phyloP scores from a whole-genome alignment of 2,888 invertebrate species.

The Diplolepis rosae region DNA sequence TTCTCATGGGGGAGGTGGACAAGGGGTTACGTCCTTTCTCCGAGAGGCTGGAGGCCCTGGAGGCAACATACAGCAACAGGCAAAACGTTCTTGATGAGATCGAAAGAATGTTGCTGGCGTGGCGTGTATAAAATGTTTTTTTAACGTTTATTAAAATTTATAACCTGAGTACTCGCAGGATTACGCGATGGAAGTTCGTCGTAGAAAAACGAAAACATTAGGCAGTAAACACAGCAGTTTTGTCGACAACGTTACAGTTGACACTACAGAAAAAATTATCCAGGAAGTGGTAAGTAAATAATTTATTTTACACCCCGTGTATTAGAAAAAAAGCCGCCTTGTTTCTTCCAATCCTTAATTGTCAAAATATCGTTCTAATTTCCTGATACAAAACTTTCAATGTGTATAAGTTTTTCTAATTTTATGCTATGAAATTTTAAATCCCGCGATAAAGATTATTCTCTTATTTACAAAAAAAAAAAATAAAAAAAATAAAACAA shows the following conservation, averaged over 20 bases:
- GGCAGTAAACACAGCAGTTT: conserved; percentile 57
- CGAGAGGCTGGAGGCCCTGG: neutral
- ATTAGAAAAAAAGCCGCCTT: too few relatives aligned
- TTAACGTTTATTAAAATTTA: neutral
- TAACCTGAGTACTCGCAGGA: conserved; percentile 10
- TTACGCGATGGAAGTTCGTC: conserved; percentile 63
- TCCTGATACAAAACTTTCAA: too few relatives aligned
- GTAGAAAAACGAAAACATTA: conserved; percentile 52
- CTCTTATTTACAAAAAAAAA: too few relatives aligned
- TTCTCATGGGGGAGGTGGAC: neutral
- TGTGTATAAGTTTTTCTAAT: too few relatives aligned
- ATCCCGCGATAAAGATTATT: too few relatives aligned
- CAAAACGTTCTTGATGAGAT: neutral
- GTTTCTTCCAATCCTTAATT: neutral
- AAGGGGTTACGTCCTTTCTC: neutral
- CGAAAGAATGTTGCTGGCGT: conserved; percentile 30
- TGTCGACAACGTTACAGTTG: conserved; percentile 46
- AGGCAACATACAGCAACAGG: too few relatives aligned
- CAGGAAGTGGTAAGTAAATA: conserved; percentile 42
- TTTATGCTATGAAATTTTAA: too few relatives aligned
- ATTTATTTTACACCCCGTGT: neutral
- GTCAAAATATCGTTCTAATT: too few relatives aligned
- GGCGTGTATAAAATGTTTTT: conserved; percentile 10
- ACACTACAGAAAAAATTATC: conserved; percentile 28
- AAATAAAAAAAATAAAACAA: too few relatives aligned